Evolutionary conservation across 1,140 invertebrate species (phyloP).

Genomic region (Scaptomyza montana): DNA sequence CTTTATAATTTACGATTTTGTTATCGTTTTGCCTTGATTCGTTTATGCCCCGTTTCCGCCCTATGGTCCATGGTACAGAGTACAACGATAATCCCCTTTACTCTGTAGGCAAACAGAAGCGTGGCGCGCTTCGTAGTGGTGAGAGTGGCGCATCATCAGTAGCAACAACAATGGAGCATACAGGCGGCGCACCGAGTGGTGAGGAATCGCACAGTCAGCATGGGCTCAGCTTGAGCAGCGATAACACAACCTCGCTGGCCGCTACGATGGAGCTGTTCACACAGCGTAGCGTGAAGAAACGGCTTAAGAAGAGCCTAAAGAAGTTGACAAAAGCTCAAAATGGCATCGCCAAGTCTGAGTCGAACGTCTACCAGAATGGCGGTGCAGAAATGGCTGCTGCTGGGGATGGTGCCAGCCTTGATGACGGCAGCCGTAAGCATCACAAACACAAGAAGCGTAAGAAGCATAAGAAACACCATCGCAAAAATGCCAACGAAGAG

Average conservation of each 20-base stretch:
- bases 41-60: constrained; percentile 31
- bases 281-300: constrained; percentile 87
- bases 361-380: constrained; percentile 62
- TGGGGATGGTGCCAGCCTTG: constrained; percentile 33
- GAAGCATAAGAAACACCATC: constrained; percentile 91
- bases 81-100: constrained; percentile 84
- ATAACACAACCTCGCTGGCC: constrained; percentile 68
- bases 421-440: constrained; percentile 89
- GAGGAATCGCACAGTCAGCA: constrained; percentile 68
- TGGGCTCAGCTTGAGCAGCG: constrained; percentile 61
- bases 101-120: constrained; percentile 82
- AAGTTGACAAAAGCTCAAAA: constrained; percentile 88
- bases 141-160: constrained; percentile 29
- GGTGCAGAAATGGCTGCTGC: constrained; percentile 20
- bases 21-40: constrained; percentile 56
- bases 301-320: constrained; percentile 88
- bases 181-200: constrained; percentile 27
- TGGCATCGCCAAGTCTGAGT: constrained; percentile 81
- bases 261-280: constrained; percentile 80
- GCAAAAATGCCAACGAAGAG: constrained; percentile 81
- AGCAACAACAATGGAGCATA: constrained; percentile 41
- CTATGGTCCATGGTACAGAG: constrained; percentile 61
- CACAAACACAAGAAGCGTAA: constrained; percentile 89
- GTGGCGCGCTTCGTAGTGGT: constrained; percentile 53
- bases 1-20: constrained; percentile 61